Percentiles rank a stretch among this genome's conserved stretches.
phyloP scores from a whole-genome alignment of 2,113 vertebrate species.

The Anthoscopus minutus region DNA sequence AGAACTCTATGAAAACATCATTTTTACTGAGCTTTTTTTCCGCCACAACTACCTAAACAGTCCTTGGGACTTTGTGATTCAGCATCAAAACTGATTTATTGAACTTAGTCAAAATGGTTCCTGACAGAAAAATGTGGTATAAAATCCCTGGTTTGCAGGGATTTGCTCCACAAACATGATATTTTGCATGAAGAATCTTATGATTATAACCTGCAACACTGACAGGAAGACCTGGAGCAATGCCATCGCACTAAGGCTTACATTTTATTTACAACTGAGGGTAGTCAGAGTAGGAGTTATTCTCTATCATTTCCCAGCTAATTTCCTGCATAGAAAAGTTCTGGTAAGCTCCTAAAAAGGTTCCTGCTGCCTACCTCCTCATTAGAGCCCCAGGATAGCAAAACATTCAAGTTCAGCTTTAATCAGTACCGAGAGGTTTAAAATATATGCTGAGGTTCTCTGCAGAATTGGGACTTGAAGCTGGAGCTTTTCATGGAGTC shows the following conservation, averaged over 20 bases:
- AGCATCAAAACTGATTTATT: neutral
- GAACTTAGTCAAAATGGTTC: neutral
- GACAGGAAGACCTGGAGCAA: neutral
- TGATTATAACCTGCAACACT: neutral
- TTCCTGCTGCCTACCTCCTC: neutral
- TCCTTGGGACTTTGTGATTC: neutral
- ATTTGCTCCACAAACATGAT: neutral
- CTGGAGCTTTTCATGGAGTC: neutral
- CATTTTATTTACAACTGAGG: neutral
- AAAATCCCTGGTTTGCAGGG: neutral
- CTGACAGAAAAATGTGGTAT: neutral
- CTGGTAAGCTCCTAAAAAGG: neutral
- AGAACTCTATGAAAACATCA: neutral
- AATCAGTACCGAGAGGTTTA: neutral
- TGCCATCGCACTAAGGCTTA: neutral
- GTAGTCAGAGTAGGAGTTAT: neutral
- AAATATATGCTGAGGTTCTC: neutral
- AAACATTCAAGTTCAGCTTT: neutral
- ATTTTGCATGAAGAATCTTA: neutral
- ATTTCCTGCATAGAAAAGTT: neutral
- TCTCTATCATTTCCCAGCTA: neutral
- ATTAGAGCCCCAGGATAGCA: neutral
- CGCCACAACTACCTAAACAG: neutral
- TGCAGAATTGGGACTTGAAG: neutral
- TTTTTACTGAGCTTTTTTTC: neutral